Percentiles rank a stretch among this genome's conserved stretches.
Conservation (phyloP, 2,888 invertebrate species). For the Eristalis tenax region DNA sequence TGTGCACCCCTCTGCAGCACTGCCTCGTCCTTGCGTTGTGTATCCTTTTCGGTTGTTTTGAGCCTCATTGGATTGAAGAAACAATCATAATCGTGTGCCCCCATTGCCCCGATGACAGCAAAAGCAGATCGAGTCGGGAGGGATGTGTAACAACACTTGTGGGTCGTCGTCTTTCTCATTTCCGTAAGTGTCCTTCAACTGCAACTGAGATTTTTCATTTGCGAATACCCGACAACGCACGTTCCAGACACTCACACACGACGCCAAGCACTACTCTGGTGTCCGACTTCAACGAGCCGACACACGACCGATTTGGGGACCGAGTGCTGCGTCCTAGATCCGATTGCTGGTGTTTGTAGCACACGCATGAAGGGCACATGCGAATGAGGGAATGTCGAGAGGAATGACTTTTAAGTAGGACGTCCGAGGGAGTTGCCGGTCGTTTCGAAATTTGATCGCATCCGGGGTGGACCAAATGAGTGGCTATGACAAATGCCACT, state of each 20-base stretch:
- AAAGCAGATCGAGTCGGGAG: not conserved
- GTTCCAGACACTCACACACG: not conserved
- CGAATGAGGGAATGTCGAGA: not conserved
- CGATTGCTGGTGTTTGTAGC: not conserved
- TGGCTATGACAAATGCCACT: not conserved
- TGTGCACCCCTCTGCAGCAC: not conserved
- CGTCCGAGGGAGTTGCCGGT: not conserved
- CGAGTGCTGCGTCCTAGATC: not conserved
- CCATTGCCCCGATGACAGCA: not conserved
- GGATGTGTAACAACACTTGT: not conserved
- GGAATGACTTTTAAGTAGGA: conserved; percentile 38
- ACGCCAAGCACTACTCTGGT: not conserved
- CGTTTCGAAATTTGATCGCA: not conserved
- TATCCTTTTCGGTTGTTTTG: not conserved
- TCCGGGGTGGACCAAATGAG: not conserved
- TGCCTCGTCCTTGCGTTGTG: no score
- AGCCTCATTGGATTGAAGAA: conserved; percentile 47
- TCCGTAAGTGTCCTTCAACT: conserved; percentile 15
- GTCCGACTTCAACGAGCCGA: not conserved
- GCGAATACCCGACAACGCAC: conserved; percentile 15
- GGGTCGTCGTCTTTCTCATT: not conserved
- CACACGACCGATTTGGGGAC: not conserved
- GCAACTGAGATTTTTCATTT: conserved; percentile 34
- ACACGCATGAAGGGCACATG: not conserved
- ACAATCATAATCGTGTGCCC: conserved; percentile 46